Evolutionary conservation across 2,797 vertebrate species (phyloP), one percentile per base, ranked within the genome.

Genomic region (Acanthurus leucopareius): DNA sequence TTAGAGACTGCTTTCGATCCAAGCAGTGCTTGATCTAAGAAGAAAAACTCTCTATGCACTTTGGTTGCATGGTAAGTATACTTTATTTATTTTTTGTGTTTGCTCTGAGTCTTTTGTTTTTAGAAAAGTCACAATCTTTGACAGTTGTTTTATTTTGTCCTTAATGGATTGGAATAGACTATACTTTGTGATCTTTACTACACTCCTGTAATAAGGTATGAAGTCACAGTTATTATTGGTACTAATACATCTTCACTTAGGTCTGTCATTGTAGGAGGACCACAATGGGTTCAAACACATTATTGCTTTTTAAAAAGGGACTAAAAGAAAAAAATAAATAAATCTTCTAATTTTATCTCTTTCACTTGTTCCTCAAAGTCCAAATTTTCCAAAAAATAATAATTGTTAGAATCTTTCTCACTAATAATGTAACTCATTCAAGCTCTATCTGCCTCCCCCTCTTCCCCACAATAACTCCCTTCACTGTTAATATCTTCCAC

Each of bases 401-500:
- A 10, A 64, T 3, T 16, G 22, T 56, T 2, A 56, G 8, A 7
- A 42, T 60, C 11, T 54, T 58, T 69, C 60, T 77, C 48, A 32
- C 40, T 51, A 28, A 20, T 38, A 13, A 20, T 58, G 28, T 32
- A 32, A 32, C 28, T 32, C 76, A 69, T 14, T 17, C 51, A 53
- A 16, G 74, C 49, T 68, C 58, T 32, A 52, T 40, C 45, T 48
- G 25, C 28, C 58, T 64, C 58, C 65, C 61, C 56, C 1, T 74
- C 84, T 84, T 68, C 88, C 84, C 84, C 64, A 57, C 69, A 75
- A 73, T 86, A 88, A 59, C 69, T 80, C 82, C 80, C 65, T 85
- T 93, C 88, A 88, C 94, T 94, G 94, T 94, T 93, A 94, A 94
- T 95, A 91, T 94, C 91, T 96, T 96, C 95, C 91, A 91, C 94